Base-by-base conservation (phyloP, 2,113 vertebrate genomes). In the Mobula birostris region DNA sequence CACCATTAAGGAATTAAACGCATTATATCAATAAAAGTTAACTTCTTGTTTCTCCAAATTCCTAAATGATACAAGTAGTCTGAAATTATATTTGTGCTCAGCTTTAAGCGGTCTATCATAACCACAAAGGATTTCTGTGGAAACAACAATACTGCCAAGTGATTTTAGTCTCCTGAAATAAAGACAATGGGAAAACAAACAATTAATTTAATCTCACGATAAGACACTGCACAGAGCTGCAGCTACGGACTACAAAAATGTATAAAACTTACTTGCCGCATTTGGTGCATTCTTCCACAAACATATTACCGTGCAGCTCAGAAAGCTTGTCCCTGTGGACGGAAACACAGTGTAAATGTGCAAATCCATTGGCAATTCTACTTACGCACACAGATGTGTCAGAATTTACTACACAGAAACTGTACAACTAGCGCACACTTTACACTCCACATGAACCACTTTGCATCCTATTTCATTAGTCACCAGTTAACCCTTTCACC, bases 231-330 rank as follows among this genome's bases (percentile, higher is more conserved):
- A 90, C 1, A 5, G 29, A 24, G 7, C 63, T 11, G 3, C 3
- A 4, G 48, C 48, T 48, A 48, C 0, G 4, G 40, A 29, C 7
- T 76, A 21, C 92, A 94, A 94, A 70, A 93, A 93, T 74, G 40
- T 11, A 93, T 17, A 95, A 24, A 95, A 0, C 97, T 94, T 97
- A 99, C 99, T 97, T 99, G 96, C 98, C 98, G n/a, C 99, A 99
- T 95, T 98, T 99, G 95, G 96, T 96, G 1, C 99, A 99, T 95
- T 99, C 98, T 88, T 99, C 99, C 94, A 99, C 97, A 94, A 99
- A 99, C 99, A 99, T 99, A 97, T 99, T 99, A 94, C 99, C 99
- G 0, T 99, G 99, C 32, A 99, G 98, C 96, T 99, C 99, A 0
- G 99, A 98, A 95, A 99, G 94, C 94, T 98, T 96, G 95, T 99